phyloP scores from a whole-genome alignment of 2,113 vertebrate genomes.

The Chaetura pelagica region DNA sequence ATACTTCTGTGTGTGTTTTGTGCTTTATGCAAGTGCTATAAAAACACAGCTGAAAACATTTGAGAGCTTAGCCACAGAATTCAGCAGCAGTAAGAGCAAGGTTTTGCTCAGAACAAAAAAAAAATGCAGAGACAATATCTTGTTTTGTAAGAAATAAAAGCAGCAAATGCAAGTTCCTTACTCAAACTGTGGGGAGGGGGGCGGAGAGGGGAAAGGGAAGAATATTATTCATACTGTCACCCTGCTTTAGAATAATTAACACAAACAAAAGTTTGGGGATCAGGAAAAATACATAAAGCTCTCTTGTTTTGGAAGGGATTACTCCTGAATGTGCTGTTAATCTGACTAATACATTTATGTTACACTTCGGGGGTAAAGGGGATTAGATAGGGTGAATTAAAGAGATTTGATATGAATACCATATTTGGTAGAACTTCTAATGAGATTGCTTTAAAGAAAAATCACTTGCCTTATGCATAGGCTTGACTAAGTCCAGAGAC shows the following conservation, averaged over 20 bases:
- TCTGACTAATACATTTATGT: conserved; percentile 46
- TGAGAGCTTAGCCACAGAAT: background rate
- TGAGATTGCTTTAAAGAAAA: conserved; percentile 14
- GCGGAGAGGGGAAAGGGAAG: background rate
- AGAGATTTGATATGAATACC: conserved; percentile 61
- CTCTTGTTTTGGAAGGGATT: conserved; percentile 43
- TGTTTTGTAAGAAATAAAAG: conserved; percentile 3
- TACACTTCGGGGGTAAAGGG: conserved; percentile 30
- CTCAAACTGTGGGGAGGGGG: background rate
- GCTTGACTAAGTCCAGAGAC: conserved; percentile 48
- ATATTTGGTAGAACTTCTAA: conserved; percentile 57
- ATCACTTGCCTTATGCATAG: background rate
- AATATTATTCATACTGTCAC: background rate
- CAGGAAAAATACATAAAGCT: conserved; percentile 13
- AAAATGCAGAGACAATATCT: background rate
- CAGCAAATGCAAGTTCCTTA: conserved; percentile 6
- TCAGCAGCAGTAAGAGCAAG: background rate
- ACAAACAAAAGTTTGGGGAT: conserved; percentile 42
- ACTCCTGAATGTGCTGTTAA: conserved; percentile 41
- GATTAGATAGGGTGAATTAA: conserved; percentile 62
- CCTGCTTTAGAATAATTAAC: conserved; percentile 55
- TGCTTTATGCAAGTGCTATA: background rate
- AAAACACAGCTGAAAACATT: background rate
- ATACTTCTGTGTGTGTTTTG: background rate
- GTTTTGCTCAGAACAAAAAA: background rate